Evolutionary conservation across 2,888 invertebrate genomes (phyloP).

Genomic region (Lepidocyrtinus sp.): DNA sequence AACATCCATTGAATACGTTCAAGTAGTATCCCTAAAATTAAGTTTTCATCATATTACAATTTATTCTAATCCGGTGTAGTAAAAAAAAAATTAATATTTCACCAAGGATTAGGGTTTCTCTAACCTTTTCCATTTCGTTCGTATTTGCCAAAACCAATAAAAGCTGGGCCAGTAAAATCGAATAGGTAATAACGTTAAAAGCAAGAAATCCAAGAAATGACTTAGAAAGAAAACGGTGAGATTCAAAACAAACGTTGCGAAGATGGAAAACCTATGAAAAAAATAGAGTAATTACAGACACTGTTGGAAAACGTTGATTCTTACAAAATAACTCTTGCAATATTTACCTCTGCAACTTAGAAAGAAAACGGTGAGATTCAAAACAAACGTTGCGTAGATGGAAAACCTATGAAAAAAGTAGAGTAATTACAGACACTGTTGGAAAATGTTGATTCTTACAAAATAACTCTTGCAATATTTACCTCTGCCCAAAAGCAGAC

Average conservation of each 20-base stretch:
- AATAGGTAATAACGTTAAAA: slow-evolving; percentile 91
- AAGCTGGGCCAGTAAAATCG: slow-evolving; percentile 84
- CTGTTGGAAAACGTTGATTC: not conserved
- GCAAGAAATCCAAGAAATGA: slow-evolving; percentile 91
- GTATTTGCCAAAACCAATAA: slow-evolving; percentile 76
- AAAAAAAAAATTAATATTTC: not conserved
- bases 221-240: slow-evolving; percentile 91
- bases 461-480: slow-evolving; percentile 73
- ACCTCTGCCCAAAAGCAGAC: slow-evolving; percentile 97
- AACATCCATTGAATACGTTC: slow-evolving; percentile 92
- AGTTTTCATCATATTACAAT: not conserved
- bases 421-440: not conserved
- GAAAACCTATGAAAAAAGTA: slow-evolving; percentile 80
- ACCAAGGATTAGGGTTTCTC: slow-evolving; percentile 46
- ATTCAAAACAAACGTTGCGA: slow-evolving; percentile 88
- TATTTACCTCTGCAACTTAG: slow-evolving; percentile 91
- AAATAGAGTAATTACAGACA: not conserved
- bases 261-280: slow-evolving; percentile 87
- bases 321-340: slow-evolving; percentile 4
- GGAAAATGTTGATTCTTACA: slow-evolving; percentile 1
- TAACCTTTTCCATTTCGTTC: slow-evolving; percentile 76
- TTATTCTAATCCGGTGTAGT: not conserved
- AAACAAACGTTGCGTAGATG: slow-evolving; percentile 89
- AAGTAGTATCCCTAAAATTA: slow-evolving; percentile 79
- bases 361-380: slow-evolving; percentile 91